A percentile compares a stretch with the other conserved stretches of the same genome.
These are phyloP conservation scores for Odontomyia ornata DNA, from an alignment of 2,888 invertebrate species.

Conservation along the genomic window DNA sequence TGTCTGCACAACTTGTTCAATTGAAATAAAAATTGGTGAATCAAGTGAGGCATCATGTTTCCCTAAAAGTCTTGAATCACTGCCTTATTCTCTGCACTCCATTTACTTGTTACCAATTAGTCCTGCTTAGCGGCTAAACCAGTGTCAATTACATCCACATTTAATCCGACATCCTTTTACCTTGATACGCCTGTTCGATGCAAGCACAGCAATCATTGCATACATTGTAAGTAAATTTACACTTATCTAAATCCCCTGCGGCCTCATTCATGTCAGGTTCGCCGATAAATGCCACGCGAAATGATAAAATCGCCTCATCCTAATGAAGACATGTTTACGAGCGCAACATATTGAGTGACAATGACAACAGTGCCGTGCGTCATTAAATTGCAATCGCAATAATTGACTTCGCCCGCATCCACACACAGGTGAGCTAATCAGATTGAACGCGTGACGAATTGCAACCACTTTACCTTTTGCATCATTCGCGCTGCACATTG, in stretches of 20 bases:
- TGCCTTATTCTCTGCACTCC: too few relatives aligned
- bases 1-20: too few relatives aligned
- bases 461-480: conserved; percentile 23
- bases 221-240: background rate
- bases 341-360: background rate
- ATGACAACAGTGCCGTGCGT: conserved; percentile 12
- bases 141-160: too few relatives aligned
- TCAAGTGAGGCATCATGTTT: too few relatives aligned
- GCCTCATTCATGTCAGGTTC: background rate
- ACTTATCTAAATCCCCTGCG: background rate
- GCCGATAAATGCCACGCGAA: background rate
- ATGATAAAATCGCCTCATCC: background rate
- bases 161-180: too few relatives aligned
- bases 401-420: conserved; percentile 30
- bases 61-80: too few relatives aligned
- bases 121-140: too few relatives aligned
- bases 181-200: too few relatives aligned
- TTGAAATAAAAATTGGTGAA: too few relatives aligned
- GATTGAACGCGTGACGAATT: conserved; percentile 41
- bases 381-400: conserved; percentile 1
- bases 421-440: conserved; percentile 10
- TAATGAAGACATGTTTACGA: conserved; percentile 23
- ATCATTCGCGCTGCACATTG: conserved; percentile 28
- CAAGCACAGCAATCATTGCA: too few relatives aligned
- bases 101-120: too few relatives aligned